phyloP scores from a whole-genome alignment of 1,140 invertebrate genomes.

The Melitaea cinxia region DNA sequence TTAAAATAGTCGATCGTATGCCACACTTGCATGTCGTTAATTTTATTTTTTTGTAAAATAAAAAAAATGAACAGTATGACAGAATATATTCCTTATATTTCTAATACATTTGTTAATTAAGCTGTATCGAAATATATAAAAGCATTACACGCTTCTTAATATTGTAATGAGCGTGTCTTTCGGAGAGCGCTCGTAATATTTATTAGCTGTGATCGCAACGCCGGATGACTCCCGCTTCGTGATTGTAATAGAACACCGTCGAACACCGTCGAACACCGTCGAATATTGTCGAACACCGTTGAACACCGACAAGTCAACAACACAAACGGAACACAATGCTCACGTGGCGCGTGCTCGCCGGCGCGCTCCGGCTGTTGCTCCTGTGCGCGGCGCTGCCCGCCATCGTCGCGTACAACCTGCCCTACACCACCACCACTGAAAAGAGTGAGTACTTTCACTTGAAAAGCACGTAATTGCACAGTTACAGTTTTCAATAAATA shows the following conservation, averaged over 20 bases:
- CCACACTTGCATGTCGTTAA: too few relatives aligned
- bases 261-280: too few relatives aligned
- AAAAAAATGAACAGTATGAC: neutral
- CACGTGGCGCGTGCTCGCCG: neutral
- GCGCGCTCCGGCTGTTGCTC: neutral
- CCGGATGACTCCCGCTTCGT: neutral
- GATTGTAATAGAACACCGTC: too few relatives aligned
- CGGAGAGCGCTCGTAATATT: neutral
- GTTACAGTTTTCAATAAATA: too few relatives aligned
- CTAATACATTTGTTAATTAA: conserved; percentile 6
- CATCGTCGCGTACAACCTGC: neutral
- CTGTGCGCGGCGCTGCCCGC: neutral
- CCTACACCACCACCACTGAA: conserved; percentile 2
- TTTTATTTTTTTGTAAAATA: too few relatives aligned
- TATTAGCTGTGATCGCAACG: neutral
- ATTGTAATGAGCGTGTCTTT: neutral
- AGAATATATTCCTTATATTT: neutral
- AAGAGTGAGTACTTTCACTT: neutral
- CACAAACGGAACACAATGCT: too few relatives aligned
- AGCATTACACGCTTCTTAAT: neutral
- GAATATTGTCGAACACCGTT: too few relatives aligned
- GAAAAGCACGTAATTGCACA: too few relatives aligned
- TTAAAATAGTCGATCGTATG: too few relatives aligned
- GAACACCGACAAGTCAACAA: too few relatives aligned
- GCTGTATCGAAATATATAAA: neutral